These are phyloP conservation scores for Malurus melanocephalus DNA, from an alignment of 2,113 vertebrate species.

Conservation along the genomic window DNA sequence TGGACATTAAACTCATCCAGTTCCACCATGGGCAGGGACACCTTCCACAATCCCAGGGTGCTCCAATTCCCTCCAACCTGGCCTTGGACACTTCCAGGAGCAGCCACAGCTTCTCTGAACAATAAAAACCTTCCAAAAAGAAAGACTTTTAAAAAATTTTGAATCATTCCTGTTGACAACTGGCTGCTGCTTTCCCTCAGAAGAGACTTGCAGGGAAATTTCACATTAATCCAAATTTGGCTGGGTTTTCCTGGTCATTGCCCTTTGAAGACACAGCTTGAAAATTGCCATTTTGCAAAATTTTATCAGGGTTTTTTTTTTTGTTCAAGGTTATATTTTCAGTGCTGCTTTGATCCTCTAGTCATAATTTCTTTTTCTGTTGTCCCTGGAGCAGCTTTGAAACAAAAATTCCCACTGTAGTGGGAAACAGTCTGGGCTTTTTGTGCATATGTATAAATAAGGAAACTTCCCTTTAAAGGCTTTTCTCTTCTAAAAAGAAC, in stretches of 20 bases:
- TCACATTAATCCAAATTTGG: not conserved
- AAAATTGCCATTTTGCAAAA: not conserved
- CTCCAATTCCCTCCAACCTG: not conserved
- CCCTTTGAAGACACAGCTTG: not conserved
- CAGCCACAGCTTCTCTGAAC: not conserved
- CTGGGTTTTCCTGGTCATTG: not conserved
- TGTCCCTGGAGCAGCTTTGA: not conserved
- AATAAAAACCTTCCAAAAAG: not conserved
- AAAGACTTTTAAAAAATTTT: not conserved
- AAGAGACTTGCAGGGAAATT: not conserved
- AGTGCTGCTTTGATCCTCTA: not conserved
- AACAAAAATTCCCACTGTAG: not conserved
- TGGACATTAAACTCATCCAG: fast-evolving
- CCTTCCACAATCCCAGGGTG: fast-evolving
- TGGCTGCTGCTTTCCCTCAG: not conserved
- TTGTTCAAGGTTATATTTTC: not conserved
- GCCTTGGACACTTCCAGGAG: not conserved
- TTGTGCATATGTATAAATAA: not conserved
- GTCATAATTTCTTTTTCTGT: not conserved
- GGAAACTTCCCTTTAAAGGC: not conserved
- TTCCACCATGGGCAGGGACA: not conserved
- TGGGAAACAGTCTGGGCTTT: not conserved
- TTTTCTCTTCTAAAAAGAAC: not conserved
- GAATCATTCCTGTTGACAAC: not conserved
- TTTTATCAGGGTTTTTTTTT: not conserved